Conservation (phyloP, 2,797 vertebrate genomes). For the Coranthus polyacanthus region DNA sequence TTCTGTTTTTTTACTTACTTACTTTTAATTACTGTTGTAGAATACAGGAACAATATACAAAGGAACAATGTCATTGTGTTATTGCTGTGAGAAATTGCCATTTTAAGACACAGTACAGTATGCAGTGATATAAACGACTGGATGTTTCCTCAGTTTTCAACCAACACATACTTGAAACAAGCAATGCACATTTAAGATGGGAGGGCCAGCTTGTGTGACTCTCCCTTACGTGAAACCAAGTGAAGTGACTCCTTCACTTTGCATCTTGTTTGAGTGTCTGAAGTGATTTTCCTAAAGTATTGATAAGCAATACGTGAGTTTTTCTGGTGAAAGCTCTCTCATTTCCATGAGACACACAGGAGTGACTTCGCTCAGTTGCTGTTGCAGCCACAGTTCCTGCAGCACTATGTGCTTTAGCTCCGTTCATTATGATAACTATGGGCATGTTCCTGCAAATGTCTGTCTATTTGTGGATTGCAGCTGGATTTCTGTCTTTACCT, state of each 20-base stretch:
- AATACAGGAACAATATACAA: no score
- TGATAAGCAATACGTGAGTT: constrained; percentile 77
- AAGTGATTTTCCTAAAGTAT: constrained; percentile 84
- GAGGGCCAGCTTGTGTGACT: constrained; percentile 21
- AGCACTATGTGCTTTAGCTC: constrained; percentile 51
- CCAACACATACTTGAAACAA: not conserved
- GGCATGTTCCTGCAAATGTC: constrained; percentile 40
- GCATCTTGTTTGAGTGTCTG: constrained; percentile 86
- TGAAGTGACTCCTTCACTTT: constrained; percentile 73
- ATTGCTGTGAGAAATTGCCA: no score
- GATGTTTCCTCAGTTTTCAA: no score
- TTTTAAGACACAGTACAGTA: no score
- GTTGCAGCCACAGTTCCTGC: constrained; percentile 28
- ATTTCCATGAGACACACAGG: constrained; percentile 76
- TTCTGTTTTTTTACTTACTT: no score
- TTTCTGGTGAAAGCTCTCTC: constrained; percentile 66
- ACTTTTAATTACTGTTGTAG: no score
- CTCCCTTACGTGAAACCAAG: constrained; percentile 34
- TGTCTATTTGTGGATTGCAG: constrained; percentile 72
- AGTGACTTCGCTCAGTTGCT: constrained; percentile 47
- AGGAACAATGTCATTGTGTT: no score
- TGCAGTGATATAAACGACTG: no score
- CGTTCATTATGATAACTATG: constrained; percentile 59
- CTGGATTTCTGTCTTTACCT: constrained; percentile 49
- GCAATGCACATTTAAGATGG: not conserved